Percentiles rank a stretch among this genome's conserved stretches.
These are phyloP conservation scores for Caenorhabditis macrosperma DNA, from an alignment of 2,888 invertebrate species.

Conservation along the genomic window DNA sequence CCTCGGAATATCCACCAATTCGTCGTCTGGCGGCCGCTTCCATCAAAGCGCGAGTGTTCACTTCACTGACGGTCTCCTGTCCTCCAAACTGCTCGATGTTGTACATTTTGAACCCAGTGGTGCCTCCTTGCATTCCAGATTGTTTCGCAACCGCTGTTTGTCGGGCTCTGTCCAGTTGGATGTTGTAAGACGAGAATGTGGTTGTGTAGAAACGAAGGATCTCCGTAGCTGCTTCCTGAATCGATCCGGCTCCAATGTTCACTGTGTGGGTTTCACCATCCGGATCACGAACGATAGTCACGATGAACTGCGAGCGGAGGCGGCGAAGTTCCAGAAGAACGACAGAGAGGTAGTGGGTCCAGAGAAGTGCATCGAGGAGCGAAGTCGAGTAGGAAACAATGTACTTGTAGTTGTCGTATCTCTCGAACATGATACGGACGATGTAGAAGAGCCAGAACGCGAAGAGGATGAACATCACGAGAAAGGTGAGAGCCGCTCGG, in stretches of 20 bases:
- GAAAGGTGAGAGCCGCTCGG: constrained; percentile 72
- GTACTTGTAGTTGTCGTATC: constrained; percentile 69
- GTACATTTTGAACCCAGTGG: constrained; percentile 90
- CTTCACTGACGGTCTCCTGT: constrained; percentile 69
- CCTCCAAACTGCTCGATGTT: constrained; percentile 88
- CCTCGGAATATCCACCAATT: constrained; percentile 91
- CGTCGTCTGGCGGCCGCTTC: constrained; percentile 89
- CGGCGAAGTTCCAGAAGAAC: constrained; percentile 94
- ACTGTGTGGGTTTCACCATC: constrained; percentile 93
- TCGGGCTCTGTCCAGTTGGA: constrained; percentile 87
- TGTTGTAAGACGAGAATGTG: constrained; percentile 96
- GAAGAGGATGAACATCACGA: constrained; percentile 90
- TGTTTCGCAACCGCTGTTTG: constrained; percentile 55
- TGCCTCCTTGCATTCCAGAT: constrained; percentile 55
- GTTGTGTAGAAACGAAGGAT: constrained; percentile 95
- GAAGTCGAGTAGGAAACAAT: constrained; percentile 88
- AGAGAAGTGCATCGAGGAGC: constrained; percentile 89
- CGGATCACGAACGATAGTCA: constrained; percentile 90
- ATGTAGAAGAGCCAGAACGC: constrained; percentile 98
- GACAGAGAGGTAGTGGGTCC: constrained; percentile 84
- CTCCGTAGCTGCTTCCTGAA: constrained; percentile 95
- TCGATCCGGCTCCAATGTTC: constrained; percentile 87
- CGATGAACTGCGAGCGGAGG: constrained; percentile 88
- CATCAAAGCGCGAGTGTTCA: constrained; percentile 85
- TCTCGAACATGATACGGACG: constrained; percentile 85